Percentiles rank a stretch among this genome's conserved stretches.
Evolutionary conservation across 2,113 vertebrate species (phyloP).

Genomic region (Oryzias curvinotus): DNA sequence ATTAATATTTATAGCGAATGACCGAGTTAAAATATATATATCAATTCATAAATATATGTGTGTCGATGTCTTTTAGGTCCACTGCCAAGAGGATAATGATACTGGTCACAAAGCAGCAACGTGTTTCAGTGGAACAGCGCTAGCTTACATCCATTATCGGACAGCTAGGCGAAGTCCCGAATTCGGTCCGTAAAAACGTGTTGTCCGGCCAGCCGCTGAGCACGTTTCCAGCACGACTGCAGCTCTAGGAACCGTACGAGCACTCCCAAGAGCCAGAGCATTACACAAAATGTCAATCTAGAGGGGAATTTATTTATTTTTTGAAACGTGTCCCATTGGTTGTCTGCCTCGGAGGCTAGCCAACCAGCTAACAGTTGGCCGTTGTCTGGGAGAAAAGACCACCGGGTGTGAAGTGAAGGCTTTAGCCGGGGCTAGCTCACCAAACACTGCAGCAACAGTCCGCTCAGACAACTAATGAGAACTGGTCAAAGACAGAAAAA

Average conservation of each 20-base stretch:
- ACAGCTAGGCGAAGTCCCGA: constrained; percentile 50
- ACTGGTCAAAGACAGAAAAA: constrained; percentile 30
- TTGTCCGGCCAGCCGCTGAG: constrained; percentile 31
- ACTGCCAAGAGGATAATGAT: constrained; percentile 15
- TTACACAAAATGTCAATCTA: not conserved
- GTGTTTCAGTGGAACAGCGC: constrained; percentile 51
- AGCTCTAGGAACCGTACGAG: not conserved
- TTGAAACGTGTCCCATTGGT: constrained; percentile 7
- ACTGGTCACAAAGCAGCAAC: constrained; percentile 57
- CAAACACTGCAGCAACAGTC: constrained; percentile 76
- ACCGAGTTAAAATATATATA: too few species aligned
- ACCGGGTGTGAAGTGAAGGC: constrained; percentile 58
- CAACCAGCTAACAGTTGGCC: constrained; percentile 47
- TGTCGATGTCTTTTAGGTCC: too few species aligned
- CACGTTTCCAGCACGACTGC: constrained; percentile 48
- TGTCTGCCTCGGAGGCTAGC: constrained; percentile 45
- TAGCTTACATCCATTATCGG: constrained; percentile 64
- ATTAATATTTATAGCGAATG: too few species aligned
- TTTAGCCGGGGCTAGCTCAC: constrained; percentile 66
- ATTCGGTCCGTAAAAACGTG: constrained; percentile 29
- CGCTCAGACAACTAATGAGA: constrained; percentile 44
- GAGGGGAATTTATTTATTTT: not conserved
- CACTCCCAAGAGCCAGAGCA: not conserved
- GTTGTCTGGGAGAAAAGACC: constrained; percentile 64
- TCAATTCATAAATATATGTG: too few species aligned